Conservation (phyloP, 2,888 invertebrate genomes). For the Caenorhabditis afra region DNA sequence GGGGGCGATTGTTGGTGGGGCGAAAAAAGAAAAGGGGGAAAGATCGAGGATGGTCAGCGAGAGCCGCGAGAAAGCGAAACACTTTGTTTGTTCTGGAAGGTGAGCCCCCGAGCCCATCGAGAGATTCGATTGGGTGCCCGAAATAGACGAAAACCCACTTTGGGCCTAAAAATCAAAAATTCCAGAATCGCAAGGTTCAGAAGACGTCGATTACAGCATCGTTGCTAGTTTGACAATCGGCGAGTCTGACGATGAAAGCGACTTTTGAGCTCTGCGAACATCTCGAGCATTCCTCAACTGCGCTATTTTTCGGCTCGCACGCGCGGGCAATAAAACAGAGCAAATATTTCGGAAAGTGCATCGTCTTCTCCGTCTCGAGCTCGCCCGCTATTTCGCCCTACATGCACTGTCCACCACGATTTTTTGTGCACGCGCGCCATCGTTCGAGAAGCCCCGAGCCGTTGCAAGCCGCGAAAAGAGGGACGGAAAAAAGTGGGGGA, state of each 20-base stretch:
- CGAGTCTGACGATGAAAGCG: no score
- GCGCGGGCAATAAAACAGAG: conserved; percentile 55
- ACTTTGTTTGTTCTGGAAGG: conserved; percentile 58
- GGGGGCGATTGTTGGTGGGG: background rate
- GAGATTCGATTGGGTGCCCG: conserved; percentile 15
- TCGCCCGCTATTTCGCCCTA: conserved; percentile 29
- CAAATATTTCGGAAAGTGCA: conserved; percentile 56
- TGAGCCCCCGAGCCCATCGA: conserved; percentile 45
- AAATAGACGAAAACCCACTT: conserved; percentile 32
- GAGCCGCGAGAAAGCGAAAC: conserved; percentile 43
- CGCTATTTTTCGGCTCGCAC: conserved; percentile 54
- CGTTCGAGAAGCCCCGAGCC: conserved; percentile 13
- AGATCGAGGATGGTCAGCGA: conserved; percentile 28
- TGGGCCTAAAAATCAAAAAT: background rate
- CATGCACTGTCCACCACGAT: conserved; percentile 61
- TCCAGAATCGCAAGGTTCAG: no score
- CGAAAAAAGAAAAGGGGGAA: conserved; percentile 15
- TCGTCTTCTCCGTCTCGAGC: conserved; percentile 22
- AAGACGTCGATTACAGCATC: no score
- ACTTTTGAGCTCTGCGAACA: conserved; percentile 1
- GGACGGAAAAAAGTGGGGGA: background rate
- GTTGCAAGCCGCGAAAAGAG: conserved; percentile 7
- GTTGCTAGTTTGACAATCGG: no score
- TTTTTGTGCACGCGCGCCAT: conserved; percentile 58
- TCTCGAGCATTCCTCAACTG: conserved; percentile 33